phyloP scores from a whole-genome alignment of 2,797 vertebrate genomes.

The Alauda arvensis region DNA sequence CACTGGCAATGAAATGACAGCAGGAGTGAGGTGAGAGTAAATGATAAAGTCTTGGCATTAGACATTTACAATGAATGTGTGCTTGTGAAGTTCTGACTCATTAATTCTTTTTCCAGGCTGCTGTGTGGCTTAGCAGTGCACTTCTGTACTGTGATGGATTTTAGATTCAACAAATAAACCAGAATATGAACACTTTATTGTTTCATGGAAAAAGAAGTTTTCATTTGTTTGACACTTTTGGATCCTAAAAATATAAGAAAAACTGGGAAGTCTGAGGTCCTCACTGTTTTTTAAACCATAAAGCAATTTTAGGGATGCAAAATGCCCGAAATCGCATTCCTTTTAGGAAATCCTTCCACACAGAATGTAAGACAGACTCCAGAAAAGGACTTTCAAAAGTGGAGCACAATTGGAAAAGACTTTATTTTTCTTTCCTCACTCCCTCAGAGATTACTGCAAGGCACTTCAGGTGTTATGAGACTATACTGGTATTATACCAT shows the following conservation, averaged over 20 bases:
- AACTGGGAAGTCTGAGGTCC: background rate
- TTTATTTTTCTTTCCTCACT: background rate
- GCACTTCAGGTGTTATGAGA: background rate
- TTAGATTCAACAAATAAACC: background rate
- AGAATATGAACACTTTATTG: background rate
- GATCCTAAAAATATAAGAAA: background rate
- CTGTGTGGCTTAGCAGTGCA: background rate
- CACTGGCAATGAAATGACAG: slow-evolving; percentile 27
- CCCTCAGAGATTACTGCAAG: background rate
- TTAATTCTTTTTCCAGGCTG: slow-evolving; percentile 9
- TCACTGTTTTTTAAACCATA: background rate
- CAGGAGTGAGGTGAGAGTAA: slow-evolving; percentile 21
- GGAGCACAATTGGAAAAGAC: background rate
- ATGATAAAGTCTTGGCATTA: slow-evolving; percentile 27
- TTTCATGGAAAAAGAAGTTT: background rate
- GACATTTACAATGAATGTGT: background rate
- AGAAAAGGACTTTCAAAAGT: background rate
- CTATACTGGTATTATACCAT: background rate
- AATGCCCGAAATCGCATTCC: accelerated
- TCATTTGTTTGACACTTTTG: background rate
- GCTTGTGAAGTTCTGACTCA: slow-evolving; percentile 32
- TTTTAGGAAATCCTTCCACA: background rate
- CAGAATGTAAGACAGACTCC: background rate
- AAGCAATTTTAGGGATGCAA: background rate
- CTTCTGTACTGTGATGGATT: background rate